Conservation (phyloP, 2,888 invertebrate genomes). For the Clanis bilineata region DNA sequence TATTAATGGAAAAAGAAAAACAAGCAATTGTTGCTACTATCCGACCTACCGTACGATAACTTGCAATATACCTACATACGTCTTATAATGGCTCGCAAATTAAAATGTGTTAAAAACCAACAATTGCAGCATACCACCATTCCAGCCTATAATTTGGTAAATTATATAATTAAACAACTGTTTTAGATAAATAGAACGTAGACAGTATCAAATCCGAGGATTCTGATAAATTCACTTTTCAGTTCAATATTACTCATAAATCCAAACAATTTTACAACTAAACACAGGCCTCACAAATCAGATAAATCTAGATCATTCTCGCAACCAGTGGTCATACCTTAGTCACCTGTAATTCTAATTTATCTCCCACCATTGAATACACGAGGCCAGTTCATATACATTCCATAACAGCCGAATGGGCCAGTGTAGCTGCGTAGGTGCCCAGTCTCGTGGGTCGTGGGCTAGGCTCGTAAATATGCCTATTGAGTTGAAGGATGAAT, state of each 20-base stretch:
- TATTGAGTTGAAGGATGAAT: slow-evolving; percentile 15
- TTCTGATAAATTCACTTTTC: no score
- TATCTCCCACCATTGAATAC: neutral
- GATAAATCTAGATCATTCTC: neutral
- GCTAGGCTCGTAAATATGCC: slow-evolving; percentile 9
- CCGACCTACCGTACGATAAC: no score
- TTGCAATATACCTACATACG: no score
- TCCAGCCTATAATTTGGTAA: no score
- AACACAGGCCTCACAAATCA: neutral
- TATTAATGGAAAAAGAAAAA: neutral
- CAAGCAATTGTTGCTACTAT: neutral
- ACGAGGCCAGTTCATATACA: neutral
- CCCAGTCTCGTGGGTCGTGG: neutral
- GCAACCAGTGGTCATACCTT: neutral
- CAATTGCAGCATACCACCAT: no score
- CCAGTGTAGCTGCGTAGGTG: neutral
- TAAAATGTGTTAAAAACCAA: no score
- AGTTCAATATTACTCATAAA: no score
- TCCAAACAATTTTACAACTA: neutral
- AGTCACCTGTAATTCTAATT: neutral
- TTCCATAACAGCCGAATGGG: neutral
- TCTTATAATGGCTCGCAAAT: no score
- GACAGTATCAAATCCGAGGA: no score
- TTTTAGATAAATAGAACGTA: no score
- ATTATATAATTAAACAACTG: no score